Evolutionary conservation across 2,797 vertebrate species (phyloP).

Genomic region (Leptatherina wallacei): DNA sequence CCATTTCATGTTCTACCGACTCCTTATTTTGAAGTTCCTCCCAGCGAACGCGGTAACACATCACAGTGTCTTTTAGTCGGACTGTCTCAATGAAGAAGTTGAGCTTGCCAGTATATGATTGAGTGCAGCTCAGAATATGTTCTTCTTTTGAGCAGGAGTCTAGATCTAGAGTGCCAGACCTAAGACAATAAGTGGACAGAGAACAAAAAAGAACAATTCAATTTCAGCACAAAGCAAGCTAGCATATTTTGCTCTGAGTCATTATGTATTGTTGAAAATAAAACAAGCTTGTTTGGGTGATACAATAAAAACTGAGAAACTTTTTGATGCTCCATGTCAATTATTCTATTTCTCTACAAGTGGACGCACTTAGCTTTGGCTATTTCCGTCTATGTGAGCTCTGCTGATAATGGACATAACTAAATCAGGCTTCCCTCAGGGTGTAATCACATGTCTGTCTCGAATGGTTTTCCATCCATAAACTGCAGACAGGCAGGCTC

Average conservation of each 20-base stretch:
- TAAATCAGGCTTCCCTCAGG: conserved; percentile 54
- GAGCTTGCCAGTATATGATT: conserved; percentile 84
- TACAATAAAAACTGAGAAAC: not conserved
- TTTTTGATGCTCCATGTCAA: not conserved
- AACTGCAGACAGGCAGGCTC: conserved; percentile 22
- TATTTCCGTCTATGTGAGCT: conserved; percentile 36
- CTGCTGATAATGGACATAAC: conserved; percentile 43
- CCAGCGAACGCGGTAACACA: conserved; percentile 97
- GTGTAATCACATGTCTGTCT: conserved; percentile 56
- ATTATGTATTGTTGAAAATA: conserved; percentile 8
- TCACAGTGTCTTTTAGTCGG: conserved; percentile 89
- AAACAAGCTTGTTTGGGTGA: not conserved
- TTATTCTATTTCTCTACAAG: conserved; percentile 3
- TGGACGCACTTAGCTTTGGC: not conserved
- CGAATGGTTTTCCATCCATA: conserved; percentile 33
- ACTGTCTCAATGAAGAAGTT: conserved; percentile 95
- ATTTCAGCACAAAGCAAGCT: not conserved
- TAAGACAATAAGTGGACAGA: conserved; percentile 28
- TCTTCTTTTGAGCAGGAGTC: conserved; percentile 92
- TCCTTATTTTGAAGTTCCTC: conserved; percentile 85
- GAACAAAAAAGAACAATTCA: conserved; percentile 7
- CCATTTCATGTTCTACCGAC: conserved; percentile 91
- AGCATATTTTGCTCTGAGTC: not conserved
- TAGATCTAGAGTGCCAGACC: conserved; percentile 88
- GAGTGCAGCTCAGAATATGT: conserved; percentile 86